Conservation (phyloP, 1,140 invertebrate species). For the Asobara japonica region DNA sequence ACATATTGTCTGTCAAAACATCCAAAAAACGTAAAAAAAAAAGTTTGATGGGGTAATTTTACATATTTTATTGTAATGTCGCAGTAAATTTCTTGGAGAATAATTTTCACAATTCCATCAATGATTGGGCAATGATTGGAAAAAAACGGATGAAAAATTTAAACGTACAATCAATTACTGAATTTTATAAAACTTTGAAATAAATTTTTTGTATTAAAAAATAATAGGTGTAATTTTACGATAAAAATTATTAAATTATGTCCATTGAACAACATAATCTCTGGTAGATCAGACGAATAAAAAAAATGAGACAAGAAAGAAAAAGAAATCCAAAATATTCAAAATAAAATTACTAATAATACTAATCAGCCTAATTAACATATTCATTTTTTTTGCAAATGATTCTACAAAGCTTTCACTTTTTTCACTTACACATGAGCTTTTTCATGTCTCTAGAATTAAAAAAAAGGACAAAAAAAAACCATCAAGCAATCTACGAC, state of each 20-base stretch:
- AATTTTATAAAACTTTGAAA: conserved; percentile 28
- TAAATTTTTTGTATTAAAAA: conserved; percentile 32
- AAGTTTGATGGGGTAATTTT: conserved; percentile 4
- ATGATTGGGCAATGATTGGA: not conserved
- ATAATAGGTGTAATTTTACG: conserved; percentile 16
- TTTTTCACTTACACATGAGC: conserved; percentile 5
- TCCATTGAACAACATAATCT: conserved; percentile 7
- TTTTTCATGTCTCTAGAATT: not conserved
- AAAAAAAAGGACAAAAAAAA: not conserved
- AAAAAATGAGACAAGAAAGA: not conserved
- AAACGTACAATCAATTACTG: conserved; percentile 30
- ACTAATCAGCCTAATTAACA: not conserved
- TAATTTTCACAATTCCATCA: not conserved
- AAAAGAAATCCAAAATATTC: too few species aligned
- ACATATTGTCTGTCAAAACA: too few species aligned
- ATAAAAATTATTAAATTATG: conserved; percentile 21
- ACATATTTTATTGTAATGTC: conserved; percentile 13
- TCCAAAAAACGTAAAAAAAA: too few species aligned
- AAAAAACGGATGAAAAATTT: not conserved
- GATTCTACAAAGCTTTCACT: conserved; percentile 9
- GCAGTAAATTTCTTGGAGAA: not conserved
- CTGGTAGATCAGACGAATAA: not conserved
- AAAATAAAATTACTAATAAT: not conserved
- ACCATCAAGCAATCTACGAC: not conserved
- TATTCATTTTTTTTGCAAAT: not conserved